phyloP scores from a whole-genome alignment of 2,113 vertebrate species.

The Tragelaphus scriptus region DNA sequence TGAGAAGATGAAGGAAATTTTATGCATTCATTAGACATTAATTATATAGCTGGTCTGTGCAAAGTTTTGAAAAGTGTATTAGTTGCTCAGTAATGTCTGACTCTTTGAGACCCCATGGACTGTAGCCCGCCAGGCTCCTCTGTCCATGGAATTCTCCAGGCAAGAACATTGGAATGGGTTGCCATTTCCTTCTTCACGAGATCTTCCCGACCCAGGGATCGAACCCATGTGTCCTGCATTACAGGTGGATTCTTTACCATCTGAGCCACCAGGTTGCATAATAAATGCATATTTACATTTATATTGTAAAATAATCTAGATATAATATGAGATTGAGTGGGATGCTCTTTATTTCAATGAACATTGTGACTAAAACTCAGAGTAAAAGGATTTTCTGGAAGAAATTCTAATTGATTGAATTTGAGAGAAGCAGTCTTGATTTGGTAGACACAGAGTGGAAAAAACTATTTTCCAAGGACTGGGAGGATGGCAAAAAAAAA shows the following conservation, averaged over 20 bases:
- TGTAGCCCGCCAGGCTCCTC: fast-evolving
- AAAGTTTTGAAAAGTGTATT: not conserved
- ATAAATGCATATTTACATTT: not conserved
- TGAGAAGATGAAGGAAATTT: slow-evolving; percentile 8
- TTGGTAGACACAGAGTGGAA: not conserved
- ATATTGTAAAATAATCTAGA: slow-evolving; percentile 3
- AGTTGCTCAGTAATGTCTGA: not conserved
- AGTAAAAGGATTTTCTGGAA: slow-evolving; percentile 1
- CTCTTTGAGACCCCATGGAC: not conserved
- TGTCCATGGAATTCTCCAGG: not conserved
- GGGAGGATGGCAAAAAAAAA: not conserved
- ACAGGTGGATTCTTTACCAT: not conserved
- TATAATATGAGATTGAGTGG: not conserved
- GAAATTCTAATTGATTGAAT: slow-evolving; percentile 2
- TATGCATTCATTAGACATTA: not conserved
- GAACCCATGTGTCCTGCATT: not conserved
- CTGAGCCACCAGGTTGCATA: not conserved
- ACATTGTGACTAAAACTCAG: not conserved
- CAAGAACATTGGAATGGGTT: not conserved
- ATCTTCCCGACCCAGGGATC: not conserved
- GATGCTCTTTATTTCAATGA: not conserved
- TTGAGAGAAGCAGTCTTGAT: not conserved
- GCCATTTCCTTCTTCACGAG: not conserved
- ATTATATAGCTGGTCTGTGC: not conserved
- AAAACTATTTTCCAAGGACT: not conserved